Evolutionary conservation across 2,888 invertebrate species (phyloP), one percentile per base, ranked within the genome.

Genomic region (Sepioteuthis lessoniana): DNA sequence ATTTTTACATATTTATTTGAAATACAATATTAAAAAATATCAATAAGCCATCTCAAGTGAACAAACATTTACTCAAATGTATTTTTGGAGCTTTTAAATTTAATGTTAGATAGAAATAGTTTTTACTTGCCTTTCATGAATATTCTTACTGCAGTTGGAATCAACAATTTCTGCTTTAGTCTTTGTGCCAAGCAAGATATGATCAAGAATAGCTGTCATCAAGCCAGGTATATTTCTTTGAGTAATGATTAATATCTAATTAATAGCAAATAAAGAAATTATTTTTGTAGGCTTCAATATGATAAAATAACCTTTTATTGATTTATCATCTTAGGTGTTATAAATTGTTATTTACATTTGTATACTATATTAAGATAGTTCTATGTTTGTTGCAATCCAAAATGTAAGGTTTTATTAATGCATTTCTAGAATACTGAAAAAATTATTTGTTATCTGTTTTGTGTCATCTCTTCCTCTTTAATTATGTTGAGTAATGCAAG

Each of bases 111-210:
- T 76, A 76, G 19, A 16, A 76, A 76, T 76, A n/a, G n/a, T 76
- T 35, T 55, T 76, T 47, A 92, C 92, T 92, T 92, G 35, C 92
- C n/a, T 92, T n/a, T 92, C n/a, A n/a, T 46, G 28, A 92, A 47
- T 47, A 31, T 92, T 46, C 42, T 92, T 47, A 47, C 47, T n/a
- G 47, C 31, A 47, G 31, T 7, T 47, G 35, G 46, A 46, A 46
- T 38, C n/a, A n/a, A 42, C 16, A n/a, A 92, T 92, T 92, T 92
- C 92, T n/a, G 92, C 92, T 47, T 92, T 92, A 4, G 35, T 92
- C 19, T 92, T 92, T 92, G 92, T 92, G 38, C 92, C 92, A 92
- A 47, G 47, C 46, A 92, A 47, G 46, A 92, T 92, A 47, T 92
- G 46, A 47, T 92, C 92, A 8, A 92, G 47, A 92, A 92, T 92